Conservation (phyloP, 2,797 vertebrate genomes). For the Platalea minor region DNA sequence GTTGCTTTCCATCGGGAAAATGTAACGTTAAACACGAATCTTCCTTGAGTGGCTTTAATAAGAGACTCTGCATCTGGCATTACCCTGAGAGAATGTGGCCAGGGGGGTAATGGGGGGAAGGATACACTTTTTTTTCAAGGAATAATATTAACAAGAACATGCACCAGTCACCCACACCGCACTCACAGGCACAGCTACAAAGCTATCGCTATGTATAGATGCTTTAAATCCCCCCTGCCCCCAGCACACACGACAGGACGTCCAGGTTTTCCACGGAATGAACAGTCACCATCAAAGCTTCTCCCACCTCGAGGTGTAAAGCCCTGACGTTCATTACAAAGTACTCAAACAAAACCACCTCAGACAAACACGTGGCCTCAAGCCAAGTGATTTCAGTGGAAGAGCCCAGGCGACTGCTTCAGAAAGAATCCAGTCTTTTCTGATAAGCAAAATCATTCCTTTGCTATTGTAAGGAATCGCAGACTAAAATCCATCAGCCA, state of each 20-base stretch:
- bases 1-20: background rate
- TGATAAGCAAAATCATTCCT: background rate
- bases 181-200: background rate
- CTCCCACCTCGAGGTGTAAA: constrained; percentile 17
- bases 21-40: background rate
- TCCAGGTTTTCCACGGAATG: background rate
- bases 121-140: background rate
- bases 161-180: background rate
- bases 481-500: background rate
- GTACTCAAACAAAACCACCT: background rate
- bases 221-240: background rate
- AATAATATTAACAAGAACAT: background rate
- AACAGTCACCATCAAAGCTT: background rate
- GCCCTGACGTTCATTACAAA: constrained; percentile 8
- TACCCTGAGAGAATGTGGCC: background rate
- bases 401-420: background rate
- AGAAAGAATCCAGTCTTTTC: background rate
- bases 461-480: background rate
- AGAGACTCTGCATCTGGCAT: constrained; percentile 4
- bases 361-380: background rate
- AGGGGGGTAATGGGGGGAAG: rapidly evolving
- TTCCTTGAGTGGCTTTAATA: background rate
- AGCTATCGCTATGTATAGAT: background rate
- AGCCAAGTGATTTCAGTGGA: background rate
- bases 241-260: background rate